Conservation (phyloP, 2,797 vertebrate species). For the Bradypodion ventrale region DNA sequence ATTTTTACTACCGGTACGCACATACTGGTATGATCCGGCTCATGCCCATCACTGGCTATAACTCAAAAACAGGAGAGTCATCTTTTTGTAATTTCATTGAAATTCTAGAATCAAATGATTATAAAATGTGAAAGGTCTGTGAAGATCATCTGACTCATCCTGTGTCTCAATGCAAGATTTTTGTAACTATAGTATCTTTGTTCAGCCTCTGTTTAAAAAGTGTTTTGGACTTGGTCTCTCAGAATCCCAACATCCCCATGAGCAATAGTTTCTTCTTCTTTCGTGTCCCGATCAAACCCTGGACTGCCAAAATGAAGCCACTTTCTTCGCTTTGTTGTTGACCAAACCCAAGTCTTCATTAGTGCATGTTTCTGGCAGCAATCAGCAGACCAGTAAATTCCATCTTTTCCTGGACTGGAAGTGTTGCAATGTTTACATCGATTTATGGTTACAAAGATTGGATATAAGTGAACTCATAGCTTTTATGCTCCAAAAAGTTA, state of each 20-base stretch:
- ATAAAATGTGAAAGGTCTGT: background rate
- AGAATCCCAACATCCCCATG: background rate
- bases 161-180: background rate
- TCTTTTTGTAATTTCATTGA: slow-evolving; percentile 10
- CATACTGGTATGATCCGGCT: no score
- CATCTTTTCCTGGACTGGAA: background rate
- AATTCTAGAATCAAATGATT: background rate
- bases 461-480: background rate
- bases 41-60: no score
- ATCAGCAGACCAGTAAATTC: no score
- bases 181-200: background rate
- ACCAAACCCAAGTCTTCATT: no score
- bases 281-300: no score
- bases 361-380: no score
- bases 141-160: background rate
- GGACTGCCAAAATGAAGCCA: no score
- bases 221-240: background rate
- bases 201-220: background rate
- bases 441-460: background rate
- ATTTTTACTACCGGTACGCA: no score
- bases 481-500: background rate
- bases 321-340: no score
- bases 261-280: no score
- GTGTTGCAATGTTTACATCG: background rate
- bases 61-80: no score